phyloP scores from a whole-genome alignment of 2,888 invertebrate genomes.

The Venustoraphidia nigricollis region DNA sequence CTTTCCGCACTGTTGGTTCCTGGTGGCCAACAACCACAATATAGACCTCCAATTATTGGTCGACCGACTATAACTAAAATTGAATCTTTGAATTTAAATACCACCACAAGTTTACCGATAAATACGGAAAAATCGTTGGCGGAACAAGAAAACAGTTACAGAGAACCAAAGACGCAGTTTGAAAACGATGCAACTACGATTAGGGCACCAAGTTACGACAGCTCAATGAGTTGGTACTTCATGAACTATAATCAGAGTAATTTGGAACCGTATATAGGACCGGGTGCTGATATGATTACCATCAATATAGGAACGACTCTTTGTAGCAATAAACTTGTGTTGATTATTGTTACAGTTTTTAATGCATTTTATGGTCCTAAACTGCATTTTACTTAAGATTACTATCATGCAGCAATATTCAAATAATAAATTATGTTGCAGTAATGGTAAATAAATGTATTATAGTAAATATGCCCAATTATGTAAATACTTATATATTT shows the following conservation, averaged over 20 bases:
- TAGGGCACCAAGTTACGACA: constrained; percentile 28
- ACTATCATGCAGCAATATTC: no score
- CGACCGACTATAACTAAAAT: constrained; percentile 46
- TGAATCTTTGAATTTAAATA: constrained; percentile 24
- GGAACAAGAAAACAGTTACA: constrained; percentile 12
- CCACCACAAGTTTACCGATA: constrained; percentile 5
- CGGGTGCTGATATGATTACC: background rate
- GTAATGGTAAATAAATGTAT: no score
- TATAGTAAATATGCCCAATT: no score
- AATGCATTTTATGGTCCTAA: no score
- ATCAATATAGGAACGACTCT: no score
- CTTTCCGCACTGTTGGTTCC: constrained; percentile 47
- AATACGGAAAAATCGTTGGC: constrained; percentile 4
- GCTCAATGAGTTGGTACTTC: constrained; percentile 69
- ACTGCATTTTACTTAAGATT: no score
- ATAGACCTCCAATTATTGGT: constrained; percentile 26
- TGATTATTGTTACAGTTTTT: no score
- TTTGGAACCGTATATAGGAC: constrained; percentile 31
- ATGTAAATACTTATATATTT: no score
- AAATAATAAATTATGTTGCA: no score
- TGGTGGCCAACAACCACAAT: constrained; percentile 33
- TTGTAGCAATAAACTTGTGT: no score
- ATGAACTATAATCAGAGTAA: constrained; percentile 62
- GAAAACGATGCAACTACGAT: constrained; percentile 22
- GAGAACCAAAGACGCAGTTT: constrained; percentile 8